These are phyloP conservation scores for Solenopsis fugax DNA, from an alignment of 1,140 invertebrate genomes.

Conservation along the genomic window DNA sequence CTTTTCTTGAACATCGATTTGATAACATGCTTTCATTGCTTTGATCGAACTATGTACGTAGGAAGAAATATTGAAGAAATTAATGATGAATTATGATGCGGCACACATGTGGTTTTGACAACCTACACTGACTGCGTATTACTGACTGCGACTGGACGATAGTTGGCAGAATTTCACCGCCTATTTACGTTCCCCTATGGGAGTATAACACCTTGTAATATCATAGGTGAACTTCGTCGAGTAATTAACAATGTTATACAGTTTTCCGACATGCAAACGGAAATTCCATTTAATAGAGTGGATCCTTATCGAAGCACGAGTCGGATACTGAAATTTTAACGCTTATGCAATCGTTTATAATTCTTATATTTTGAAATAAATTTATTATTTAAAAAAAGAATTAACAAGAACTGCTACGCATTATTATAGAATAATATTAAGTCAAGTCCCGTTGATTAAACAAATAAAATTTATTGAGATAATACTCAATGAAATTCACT, in stretches of 20 bases:
- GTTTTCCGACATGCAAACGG: constrained; percentile 67
- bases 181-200: constrained; percentile 46
- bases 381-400: constrained; percentile 11
- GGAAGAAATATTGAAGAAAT: constrained; percentile 19
- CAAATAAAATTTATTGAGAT: neutral
- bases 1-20: neutral
- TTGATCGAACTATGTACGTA: neutral
- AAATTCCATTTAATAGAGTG: constrained; percentile 77
- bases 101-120: constrained; percentile 18
- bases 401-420: neutral
- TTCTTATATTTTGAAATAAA: neutral
- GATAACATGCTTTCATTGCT: neutral
- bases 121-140: neutral
- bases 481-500: neutral
- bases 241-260: constrained; percentile 23
- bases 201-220: constrained; percentile 20
- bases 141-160: constrained; percentile 8
- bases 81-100: neutral
- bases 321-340: neutral
- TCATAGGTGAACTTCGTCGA: neutral
- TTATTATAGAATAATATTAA: neutral
- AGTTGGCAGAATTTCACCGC: neutral
- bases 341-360: neutral
- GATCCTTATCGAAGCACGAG: constrained; percentile 18
- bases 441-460: neutral